phyloP scores from a whole-genome alignment of 2,113 vertebrate species.

The Notarius quadriscutis region DNA sequence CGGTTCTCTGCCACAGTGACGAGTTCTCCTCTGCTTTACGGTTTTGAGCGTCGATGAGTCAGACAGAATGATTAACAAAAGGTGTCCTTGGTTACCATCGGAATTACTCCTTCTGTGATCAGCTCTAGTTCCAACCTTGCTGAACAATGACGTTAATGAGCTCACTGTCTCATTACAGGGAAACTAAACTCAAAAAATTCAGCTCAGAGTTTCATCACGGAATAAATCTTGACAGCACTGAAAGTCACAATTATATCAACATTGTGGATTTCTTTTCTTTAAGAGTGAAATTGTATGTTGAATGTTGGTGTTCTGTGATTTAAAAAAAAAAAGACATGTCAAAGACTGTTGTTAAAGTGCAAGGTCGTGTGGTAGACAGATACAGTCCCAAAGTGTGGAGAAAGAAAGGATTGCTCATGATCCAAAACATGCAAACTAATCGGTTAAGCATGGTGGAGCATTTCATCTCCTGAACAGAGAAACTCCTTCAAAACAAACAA shows the following conservation, averaged over 20 bases:
- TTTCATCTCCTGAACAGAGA: too few species aligned
- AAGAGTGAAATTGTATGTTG: too few species aligned
- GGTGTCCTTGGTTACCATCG: background rate
- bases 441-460: too few species aligned
- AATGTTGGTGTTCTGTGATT: too few species aligned
- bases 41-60: background rate
- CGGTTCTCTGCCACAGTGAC: background rate
- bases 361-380: background rate
- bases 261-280: too few species aligned
- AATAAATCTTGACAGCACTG: background rate
- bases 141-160: background rate
- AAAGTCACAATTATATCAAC: background rate
- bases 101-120: conserved; percentile 10
- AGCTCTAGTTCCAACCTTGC: background rate
- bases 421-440: too few species aligned
- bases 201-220: background rate
- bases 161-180: background rate
- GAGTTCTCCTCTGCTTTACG: background rate
- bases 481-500: too few species aligned
- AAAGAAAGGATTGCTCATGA: too few species aligned
- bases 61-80: conserved; percentile 4
- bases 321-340: too few species aligned
- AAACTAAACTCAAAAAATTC: background rate
- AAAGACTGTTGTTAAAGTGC: too few species aligned
- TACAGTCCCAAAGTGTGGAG: background rate